Conservation (phyloP, 2,888 invertebrate species). For the Drosophila anceps region DNA sequence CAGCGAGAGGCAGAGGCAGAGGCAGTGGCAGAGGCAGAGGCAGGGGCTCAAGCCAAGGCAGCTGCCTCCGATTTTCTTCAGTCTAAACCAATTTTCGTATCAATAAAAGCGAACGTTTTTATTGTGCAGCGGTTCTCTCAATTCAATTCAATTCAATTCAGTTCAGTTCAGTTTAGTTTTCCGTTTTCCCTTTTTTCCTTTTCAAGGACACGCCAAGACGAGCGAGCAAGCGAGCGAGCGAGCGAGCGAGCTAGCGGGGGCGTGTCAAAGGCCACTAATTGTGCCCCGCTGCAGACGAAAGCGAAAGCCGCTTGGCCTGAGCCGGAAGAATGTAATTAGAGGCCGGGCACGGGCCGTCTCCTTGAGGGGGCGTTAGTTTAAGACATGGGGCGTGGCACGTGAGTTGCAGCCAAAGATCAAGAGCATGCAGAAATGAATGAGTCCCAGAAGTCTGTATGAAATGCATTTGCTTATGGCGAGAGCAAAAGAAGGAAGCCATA, state of each 20-base stretch:
- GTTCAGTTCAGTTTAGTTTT: conserved; percentile 60
- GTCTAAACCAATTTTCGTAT: conserved; percentile 78
- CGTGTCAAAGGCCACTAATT: conserved; percentile 77
- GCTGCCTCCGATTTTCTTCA: conserved; percentile 69
- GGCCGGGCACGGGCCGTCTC: conserved; percentile 53
- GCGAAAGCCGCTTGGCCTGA: conserved; percentile 65
- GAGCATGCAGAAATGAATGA: conserved; percentile 33
- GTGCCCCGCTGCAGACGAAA: conserved; percentile 63
- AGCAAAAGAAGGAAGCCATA: neutral
- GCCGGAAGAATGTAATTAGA: conserved; percentile 80
- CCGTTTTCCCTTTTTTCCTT: conserved; percentile 33
- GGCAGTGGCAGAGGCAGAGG: no score
- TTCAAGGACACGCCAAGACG: conserved; percentile 57
- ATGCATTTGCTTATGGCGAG: conserved; percentile 16
- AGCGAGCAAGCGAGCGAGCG: no score
- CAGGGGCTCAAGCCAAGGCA: conserved; percentile 42
- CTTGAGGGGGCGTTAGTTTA: conserved; percentile 37
- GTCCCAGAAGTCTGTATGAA: conserved; percentile 15
- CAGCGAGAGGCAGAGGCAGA: neutral
- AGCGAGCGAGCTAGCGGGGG: conserved; percentile 49
- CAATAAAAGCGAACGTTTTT: conserved; percentile 73
- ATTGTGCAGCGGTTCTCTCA: conserved; percentile 60
- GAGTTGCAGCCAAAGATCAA: conserved; percentile 40
- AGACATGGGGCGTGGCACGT: conserved; percentile 61
- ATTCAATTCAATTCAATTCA: conserved; percentile 63